Percentiles rank a stretch among this genome's conserved stretches.
phyloP scores from a whole-genome alignment of 92 coral and sea anemone species.

The Porites cylindrica region DNA sequence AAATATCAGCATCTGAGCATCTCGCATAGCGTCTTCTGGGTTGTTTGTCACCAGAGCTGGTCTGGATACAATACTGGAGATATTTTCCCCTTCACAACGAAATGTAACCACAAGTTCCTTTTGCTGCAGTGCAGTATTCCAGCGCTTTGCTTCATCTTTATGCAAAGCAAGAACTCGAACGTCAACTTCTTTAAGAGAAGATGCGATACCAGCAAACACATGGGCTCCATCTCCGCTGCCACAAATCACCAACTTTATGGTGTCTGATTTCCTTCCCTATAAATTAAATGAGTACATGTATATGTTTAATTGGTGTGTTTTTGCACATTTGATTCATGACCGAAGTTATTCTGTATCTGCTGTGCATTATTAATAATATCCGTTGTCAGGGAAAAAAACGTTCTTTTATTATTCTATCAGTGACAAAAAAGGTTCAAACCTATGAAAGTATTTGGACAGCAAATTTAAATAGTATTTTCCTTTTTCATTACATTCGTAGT shows the following conservation, averaged over 20 bases:
- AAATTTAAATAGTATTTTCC: too few species aligned
- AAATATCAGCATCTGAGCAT: constrained; percentile 67
- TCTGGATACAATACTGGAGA: constrained; percentile 31
- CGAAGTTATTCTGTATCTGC: too few species aligned
- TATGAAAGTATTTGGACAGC: too few species aligned
- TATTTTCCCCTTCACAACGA: constrained; percentile 32
- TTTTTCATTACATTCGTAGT: too few species aligned
- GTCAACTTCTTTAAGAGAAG: constrained; percentile 54
- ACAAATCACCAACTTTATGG: constrained; percentile 60
- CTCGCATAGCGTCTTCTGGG: constrained; percentile 74
- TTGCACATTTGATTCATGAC: too few species aligned
- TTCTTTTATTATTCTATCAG: too few species aligned
- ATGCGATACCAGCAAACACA: constrained; percentile 69
- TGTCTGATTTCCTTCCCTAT: constrained; percentile 27
- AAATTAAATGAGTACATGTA: neutral
- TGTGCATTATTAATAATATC: too few species aligned
- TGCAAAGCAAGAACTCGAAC: constrained; percentile 64
- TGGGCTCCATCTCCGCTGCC: constrained; percentile 72
- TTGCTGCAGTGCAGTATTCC: constrained; percentile 48
- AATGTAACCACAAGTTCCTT: constrained; percentile 43
- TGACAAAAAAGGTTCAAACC: too few species aligned
- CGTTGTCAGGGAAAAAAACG: too few species aligned
- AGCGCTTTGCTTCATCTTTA: constrained; percentile 71
- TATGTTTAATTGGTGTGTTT: too few species aligned
- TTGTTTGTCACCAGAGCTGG: constrained; percentile 66